Evolutionary conservation across 2,113 vertebrate species (phyloP), one percentile per base, ranked within the genome.

Genomic region (Scalopus aquaticus): DNA sequence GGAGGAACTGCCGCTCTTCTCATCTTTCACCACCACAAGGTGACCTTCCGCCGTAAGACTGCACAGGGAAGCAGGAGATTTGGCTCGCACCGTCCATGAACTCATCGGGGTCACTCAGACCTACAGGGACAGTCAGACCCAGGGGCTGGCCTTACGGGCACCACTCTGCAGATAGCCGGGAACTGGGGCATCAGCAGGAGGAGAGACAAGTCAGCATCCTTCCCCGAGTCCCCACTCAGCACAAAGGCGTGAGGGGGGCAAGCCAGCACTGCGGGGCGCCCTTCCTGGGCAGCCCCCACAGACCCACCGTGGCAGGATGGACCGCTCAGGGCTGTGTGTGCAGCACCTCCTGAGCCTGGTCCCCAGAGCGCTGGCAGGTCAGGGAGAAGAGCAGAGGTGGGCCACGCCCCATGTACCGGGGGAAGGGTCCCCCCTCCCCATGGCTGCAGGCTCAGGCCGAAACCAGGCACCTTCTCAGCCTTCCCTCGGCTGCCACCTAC

Each of bases 391-490:
- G 46, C 8, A 30, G 72, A 2, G 39, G 35, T 78, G 62, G 92
- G 67, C 39, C 2, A 6, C 0, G 12, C 54, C 56, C 0, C 0
- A 0, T 16, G n/a, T n/a, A n/a, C n/a, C n/a, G n/a, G n/a, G n/a
- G n/a, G n/a, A n/a, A n/a, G n/a, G n/a, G n/a, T n/a, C n/a, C n/a
- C n/a, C n/a, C n/a, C n/a, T n/a, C n/a, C n/a, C n/a, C n/a, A 3
- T 17, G n/a, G 44, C 4, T 5, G 22, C 5, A 56, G 1, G 39
- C 56, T 51, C 15, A 7, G 89, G 2, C 1, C 39, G 6, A 16
- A 35, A 22, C 0, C 0, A 6, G 3, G 0, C 9, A n/a, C 0
- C 0, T 26, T 17, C 54, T 10, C 49, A 24, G 1, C 30, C 37
- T 4, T 42, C 35, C 44, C 24, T 0, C 26, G 17, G 44, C 35